Evolutionary conservation across 2,888 invertebrate genomes (phyloP).

Genomic region (Muscina levida): DNA sequence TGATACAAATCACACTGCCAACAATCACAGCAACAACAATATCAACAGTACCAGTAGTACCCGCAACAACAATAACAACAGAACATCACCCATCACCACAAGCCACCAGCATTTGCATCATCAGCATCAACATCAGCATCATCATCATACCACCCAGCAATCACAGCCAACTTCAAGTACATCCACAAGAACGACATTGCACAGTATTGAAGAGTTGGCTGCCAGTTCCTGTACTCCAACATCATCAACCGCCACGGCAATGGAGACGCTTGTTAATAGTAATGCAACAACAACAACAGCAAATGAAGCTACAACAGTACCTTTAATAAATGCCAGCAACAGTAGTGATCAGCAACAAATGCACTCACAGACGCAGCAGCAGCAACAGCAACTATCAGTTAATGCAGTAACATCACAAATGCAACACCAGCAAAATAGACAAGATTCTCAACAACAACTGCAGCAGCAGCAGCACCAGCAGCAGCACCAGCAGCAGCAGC

Average conservation of each 20-base stretch:
- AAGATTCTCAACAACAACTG: conserved; percentile 6
- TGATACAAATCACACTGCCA: conserved; percentile 53
- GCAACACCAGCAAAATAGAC: not conserved
- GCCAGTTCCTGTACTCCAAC: conserved; percentile 70
- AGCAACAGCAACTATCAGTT: no score
- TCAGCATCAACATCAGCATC: conserved; percentile 57
- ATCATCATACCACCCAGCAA: conserved; percentile 20
- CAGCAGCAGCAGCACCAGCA: not conserved
- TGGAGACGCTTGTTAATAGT: conserved; percentile 51
- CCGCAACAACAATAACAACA: conserved; percentile 48
- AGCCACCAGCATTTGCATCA: conserved; percentile 52
- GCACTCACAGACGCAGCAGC: conserved; percentile 31
- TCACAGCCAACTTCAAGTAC: conserved; percentile 48
- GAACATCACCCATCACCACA: conserved; percentile 53
- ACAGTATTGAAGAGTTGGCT: conserved; percentile 72
- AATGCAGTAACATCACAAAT: conserved; percentile 21
- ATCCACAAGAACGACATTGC: conserved; percentile 66
- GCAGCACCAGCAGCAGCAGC: not conserved
- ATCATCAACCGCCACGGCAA: conserved; percentile 43
- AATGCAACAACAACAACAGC: conserved; percentile 58
- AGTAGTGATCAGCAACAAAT: conserved; percentile 41
- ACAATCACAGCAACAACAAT: conserved; percentile 18
- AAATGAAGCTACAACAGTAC: conserved; percentile 56
- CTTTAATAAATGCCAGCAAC: conserved; percentile 56
- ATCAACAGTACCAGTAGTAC: conserved; percentile 45